Evolutionary conservation across 2,888 invertebrate species (phyloP), one percentile per base, ranked within the genome.

Genomic region (Seladonia tumulorum): DNA sequence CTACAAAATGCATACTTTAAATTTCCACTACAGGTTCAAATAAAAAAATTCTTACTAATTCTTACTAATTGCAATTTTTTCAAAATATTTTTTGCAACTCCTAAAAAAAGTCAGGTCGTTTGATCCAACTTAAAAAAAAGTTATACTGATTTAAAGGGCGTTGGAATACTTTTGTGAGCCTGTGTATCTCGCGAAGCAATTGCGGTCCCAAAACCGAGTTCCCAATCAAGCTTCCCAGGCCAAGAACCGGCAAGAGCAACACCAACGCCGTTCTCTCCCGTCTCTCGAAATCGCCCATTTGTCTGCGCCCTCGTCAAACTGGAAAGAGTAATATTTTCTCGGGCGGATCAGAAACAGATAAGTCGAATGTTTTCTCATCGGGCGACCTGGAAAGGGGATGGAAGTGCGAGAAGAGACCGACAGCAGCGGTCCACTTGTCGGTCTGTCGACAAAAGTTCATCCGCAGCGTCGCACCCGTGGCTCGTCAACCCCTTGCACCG

Each of bases 321-420:
- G 35, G 57, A 29, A 82, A 83, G 77, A 72, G 83, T 60, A 86
- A 86, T 87, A 83, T 87, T 87, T 87, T 86, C 76, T 16, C 76
- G 42, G 70, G 49, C 74, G 79, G 83, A 80, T 83, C 79, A 81
- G 83, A 71, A 83, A 82, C 81, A 87, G 88, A 88, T 85, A 87
- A 86, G 82, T 76, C 76, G 76, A 74, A 82, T 90, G 90, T 90
- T 90, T 90, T 90, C 89, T 78, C 91, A 90, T 89, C 76, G 86
- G 45, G 53, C 76, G 76, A 47, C n/a, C 53, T 53, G n/a, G n/a
- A 53, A 53, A 53, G n/a, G 53, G 53, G 53, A 10, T 5, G 53
- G 3, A 53, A 53, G n/a, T 53, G 22, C 53, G n/a, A 10, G 53
- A 10, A n/a, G 53, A 53, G 53, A 53, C 10, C 22, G 53, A 57